phyloP scores from a whole-genome alignment of 2,797 vertebrate genomes.

The Linurgus olivaceus region DNA sequence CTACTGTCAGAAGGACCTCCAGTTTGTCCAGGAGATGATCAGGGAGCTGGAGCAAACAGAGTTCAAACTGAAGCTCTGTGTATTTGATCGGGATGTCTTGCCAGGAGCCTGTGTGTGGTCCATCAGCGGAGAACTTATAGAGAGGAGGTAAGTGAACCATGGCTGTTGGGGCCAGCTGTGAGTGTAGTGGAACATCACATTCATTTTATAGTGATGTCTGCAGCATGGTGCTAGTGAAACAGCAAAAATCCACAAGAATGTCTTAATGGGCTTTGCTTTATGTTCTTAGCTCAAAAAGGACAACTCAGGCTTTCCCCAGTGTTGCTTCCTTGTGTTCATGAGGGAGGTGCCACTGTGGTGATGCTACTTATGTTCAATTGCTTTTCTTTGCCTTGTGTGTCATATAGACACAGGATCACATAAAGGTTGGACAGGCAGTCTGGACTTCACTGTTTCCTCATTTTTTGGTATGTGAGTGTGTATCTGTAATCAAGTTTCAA shows the following conservation, averaged over 20 bases:
- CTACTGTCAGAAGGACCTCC: constrained; percentile 90
- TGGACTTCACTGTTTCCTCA: background rate
- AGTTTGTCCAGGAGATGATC: constrained; percentile 95
- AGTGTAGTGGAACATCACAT: background rate
- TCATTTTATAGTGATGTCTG: background rate
- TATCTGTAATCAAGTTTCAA: background rate
- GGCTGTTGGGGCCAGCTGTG: background rate
- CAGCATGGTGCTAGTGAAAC: background rate
- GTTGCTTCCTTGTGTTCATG: background rate
- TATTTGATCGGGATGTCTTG: constrained; percentile 94
- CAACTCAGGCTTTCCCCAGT: background rate
- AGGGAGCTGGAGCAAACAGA: constrained; percentile 88
- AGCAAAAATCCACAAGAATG: background rate
- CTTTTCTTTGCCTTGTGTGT: background rate
- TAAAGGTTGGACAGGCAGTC: background rate
- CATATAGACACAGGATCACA: background rate
- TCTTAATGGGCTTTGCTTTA: background rate
- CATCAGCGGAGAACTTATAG: constrained; percentile 95
- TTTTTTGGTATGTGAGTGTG: background rate
- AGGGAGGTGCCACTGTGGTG: background rate
- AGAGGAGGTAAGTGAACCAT: constrained; percentile 79
- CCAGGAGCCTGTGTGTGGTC: constrained; percentile 94
- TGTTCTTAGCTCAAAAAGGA: background rate
- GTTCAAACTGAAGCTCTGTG: constrained; percentile 89
- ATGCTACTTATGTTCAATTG: fast-evolving